Conservation (phyloP, 2,113 vertebrate genomes). For the Hiodon tergisus region DNA sequence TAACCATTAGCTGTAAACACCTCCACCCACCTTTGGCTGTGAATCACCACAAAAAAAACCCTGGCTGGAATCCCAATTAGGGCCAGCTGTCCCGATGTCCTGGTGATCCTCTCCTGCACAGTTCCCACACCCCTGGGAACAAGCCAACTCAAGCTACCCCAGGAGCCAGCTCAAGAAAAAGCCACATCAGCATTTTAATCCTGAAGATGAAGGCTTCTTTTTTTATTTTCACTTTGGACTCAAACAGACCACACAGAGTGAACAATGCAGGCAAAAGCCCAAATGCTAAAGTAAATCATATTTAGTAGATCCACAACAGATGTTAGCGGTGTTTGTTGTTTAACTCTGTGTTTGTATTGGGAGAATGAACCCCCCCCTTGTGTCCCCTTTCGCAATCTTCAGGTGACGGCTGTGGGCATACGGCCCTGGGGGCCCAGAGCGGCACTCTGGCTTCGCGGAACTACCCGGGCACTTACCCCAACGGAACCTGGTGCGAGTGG, state of each 20-base stretch:
- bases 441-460: constrained; percentile 75
- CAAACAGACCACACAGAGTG: no score
- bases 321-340: no score
- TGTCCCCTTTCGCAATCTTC: constrained; percentile 7
- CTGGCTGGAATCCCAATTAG: background rate
- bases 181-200: no score
- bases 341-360: no score
- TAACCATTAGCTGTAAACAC: constrained; percentile 19
- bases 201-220: no score
- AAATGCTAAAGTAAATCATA: no score
- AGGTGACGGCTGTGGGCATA: constrained; percentile 80
- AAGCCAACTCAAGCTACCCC: background rate
- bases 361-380: background rate
- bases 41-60: constrained; percentile 18
- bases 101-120: background rate
- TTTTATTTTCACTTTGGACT: no score
- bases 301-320: no score
- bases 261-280: no score
- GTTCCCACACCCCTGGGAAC: background rate
- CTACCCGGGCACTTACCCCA: constrained; percentile 79
- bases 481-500: constrained; percentile 69
- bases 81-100: constrained; percentile 11
- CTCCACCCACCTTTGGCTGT: constrained; percentile 22
- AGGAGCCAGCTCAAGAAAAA: no score
- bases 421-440: constrained; percentile 60